These are phyloP conservation scores for Halcyon badia DNA, from an alignment of 2,797 vertebrate genomes.

Conservation along the genomic window DNA sequence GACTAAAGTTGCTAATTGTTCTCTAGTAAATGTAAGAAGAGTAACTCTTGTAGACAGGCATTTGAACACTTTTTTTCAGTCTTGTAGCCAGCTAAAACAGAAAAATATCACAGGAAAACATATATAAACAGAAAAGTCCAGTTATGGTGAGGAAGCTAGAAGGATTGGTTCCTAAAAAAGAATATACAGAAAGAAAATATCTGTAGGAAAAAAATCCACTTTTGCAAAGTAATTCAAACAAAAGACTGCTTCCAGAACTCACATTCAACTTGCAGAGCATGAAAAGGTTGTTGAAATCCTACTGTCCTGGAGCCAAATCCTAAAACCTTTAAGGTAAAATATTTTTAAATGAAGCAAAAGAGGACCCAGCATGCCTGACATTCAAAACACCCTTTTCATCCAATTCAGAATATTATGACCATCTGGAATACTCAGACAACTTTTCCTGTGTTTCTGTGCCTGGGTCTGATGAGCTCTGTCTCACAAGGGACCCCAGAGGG, in stretches of 20 bases:
- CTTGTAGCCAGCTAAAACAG: not conserved
- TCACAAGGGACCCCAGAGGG: not conserved
- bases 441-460: constrained; percentile 50
- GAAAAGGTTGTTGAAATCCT: not conserved
- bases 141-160: not conserved
- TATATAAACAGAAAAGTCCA: not conserved
- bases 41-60: not conserved
- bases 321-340: constrained; percentile 9
- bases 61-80: not conserved
- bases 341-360: constrained; percentile 42
- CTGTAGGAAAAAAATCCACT: not conserved
- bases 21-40: not conserved
- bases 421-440: constrained; percentile 43
- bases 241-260: not conserved
- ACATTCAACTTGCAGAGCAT: not conserved
- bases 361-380: not conserved
- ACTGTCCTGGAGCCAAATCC: not conserved
- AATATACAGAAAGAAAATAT: not conserved
- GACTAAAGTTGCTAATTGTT: not conserved
- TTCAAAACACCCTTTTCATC: constrained; percentile 15
- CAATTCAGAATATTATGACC: not conserved
- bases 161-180: not conserved
- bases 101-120: not conserved
- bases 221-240: not conserved
- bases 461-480: constrained; percentile 28